Conservation (phyloP, 2,888 invertebrate genomes). For the Himalopsyche japonica region DNA sequence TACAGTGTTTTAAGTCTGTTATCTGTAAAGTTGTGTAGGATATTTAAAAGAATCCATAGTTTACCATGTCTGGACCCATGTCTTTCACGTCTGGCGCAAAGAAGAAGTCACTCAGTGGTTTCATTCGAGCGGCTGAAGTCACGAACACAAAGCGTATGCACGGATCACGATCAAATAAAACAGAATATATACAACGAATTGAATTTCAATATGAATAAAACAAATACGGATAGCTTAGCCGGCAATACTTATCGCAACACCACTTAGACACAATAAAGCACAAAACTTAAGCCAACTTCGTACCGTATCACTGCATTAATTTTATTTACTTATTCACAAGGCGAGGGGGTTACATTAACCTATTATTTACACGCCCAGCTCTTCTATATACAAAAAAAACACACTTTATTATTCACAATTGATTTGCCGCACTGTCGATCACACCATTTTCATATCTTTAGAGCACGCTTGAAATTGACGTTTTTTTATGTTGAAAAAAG, state of each 20-base stretch:
- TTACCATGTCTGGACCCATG: constrained; percentile 82
- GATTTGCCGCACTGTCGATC: constrained; percentile 19
- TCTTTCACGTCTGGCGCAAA: constrained; percentile 76
- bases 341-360: not conserved
- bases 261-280: constrained; percentile 27
- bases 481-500: constrained; percentile 5
- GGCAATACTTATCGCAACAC: constrained; percentile 20
- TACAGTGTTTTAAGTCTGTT: too few species aligned
- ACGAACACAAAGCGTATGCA: constrained; percentile 34
- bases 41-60: constrained; percentile 37
- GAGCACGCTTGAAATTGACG: constrained; percentile 38
- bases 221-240: constrained; percentile 27
- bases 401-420: constrained; percentile 7
- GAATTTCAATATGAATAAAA: constrained; percentile 25
- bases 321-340: not conserved
- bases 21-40: not conserved
- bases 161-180: constrained; percentile 41
- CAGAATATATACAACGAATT: constrained; percentile 37
- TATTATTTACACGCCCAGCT: not conserved
- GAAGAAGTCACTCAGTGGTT: constrained; percentile 71
- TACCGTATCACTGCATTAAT: not conserved
- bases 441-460: constrained; percentile 17
- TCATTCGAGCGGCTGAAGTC: constrained; percentile 56
- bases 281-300: constrained; percentile 9
- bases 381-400: not conserved